phyloP scores from a whole-genome alignment of 1,140 invertebrate genomes.

The Drosophila malerkotliana region DNA sequence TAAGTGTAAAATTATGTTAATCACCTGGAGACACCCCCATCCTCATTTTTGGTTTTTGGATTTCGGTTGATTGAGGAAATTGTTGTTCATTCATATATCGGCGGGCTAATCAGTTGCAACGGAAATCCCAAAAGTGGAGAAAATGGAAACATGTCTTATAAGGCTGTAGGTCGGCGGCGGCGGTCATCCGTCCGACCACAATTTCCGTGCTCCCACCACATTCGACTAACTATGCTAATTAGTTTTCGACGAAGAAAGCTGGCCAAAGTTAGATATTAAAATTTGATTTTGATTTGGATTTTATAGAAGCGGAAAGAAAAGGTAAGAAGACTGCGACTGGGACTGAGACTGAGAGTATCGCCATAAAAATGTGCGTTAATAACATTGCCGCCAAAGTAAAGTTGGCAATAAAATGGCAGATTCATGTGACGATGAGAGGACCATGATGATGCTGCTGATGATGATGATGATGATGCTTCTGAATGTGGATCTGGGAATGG shows the following conservation, averaged over 20 bases:
- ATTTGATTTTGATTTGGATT: conserved; percentile 39
- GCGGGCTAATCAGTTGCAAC: conserved; percentile 77
- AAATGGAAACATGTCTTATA: conserved; percentile 27
- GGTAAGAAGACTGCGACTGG: conserved; percentile 5
- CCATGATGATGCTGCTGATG: conserved; percentile 38
- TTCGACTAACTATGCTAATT: conserved; percentile 59
- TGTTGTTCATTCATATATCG: conserved; percentile 40
- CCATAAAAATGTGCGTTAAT: conserved; percentile 82
- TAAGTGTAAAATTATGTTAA: conserved; percentile 81
- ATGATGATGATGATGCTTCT: conserved; percentile 4
- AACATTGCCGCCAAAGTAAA: conserved; percentile 82
- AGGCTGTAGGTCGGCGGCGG: conserved; percentile 27
- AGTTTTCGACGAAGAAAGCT: conserved; percentile 49
- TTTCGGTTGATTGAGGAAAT: conserved; percentile 70
- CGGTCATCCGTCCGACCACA: conserved; percentile 26
- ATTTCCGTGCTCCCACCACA: conserved; percentile 29
- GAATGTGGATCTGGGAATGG: conserved; percentile 27
- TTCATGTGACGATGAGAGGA: conserved; percentile 75
- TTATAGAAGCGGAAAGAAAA: conserved; percentile 5
- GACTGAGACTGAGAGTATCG: conserved; percentile 31
- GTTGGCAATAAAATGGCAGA: conserved; percentile 82
- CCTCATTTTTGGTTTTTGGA: conserved; percentile 35
- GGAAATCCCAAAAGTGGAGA: conserved; percentile 59
- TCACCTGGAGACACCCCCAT: conserved; percentile 20
- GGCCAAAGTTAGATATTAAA: conserved; percentile 41